A percentile compares a stretch with the other conserved stretches of the same genome.
Conservation (phyloP, 2,888 invertebrate species). For the Drosophila lutescens region DNA sequence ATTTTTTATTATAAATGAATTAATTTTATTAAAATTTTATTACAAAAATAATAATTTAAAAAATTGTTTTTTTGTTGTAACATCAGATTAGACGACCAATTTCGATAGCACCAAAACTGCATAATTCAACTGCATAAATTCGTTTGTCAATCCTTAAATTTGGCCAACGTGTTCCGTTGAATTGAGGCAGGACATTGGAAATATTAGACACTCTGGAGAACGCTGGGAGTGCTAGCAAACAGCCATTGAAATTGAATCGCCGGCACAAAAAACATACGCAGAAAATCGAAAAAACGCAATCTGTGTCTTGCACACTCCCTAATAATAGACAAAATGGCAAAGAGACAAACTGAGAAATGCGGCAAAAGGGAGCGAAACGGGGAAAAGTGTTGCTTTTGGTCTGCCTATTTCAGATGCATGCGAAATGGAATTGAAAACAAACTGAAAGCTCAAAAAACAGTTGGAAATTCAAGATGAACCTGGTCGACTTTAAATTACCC, state of each 20-base stretch:
- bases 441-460: constrained; percentile 17
- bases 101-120: neutral
- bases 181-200: neutral
- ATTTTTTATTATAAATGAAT: too few species aligned
- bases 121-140: neutral
- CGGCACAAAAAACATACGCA: constrained; percentile 4
- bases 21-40: too few species aligned
- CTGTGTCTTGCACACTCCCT: constrained; percentile 44
- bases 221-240: constrained; percentile 13
- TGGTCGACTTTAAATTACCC: neutral
- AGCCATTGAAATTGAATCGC: constrained; percentile 54
- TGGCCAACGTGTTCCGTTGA: neutral
- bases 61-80: too few species aligned
- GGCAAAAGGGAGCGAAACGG: constrained; percentile 1
- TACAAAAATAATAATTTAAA: too few species aligned
- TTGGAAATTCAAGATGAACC: neutral
- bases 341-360: constrained; percentile 31
- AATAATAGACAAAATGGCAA: constrained; percentile 53
- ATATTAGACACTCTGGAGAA: neutral
- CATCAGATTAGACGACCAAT: too few species aligned
- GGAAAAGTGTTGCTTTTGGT: constrained; percentile 17
- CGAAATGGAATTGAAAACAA: constrained; percentile 56
- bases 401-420: constrained; percentile 31
- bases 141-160: neutral
- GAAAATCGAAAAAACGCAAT: constrained; percentile 29